Base-by-base conservation (phyloP, 2,797 vertebrate genomes). In the Semotilus atromaculatus region DNA sequence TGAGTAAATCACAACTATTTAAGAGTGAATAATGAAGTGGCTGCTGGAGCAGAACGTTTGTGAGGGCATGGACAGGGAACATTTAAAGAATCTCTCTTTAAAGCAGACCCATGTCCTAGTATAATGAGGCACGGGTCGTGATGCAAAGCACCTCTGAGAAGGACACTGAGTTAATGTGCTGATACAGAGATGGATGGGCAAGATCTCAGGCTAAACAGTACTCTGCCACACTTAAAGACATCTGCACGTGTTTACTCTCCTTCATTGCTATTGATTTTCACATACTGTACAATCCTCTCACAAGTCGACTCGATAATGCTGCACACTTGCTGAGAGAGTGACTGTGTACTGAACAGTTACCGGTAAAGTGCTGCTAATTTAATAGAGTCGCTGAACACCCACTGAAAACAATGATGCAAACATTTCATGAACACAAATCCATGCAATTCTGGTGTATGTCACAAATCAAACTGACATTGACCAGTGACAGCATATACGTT, bases 241-340 rank as follows among this genome's bases (percentile, higher is more conserved):
- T 89, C 89, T 88, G 86, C 90, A 86, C 84, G 84, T 90, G 87
- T 93, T 94, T 92, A 92, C 88, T 91, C 86, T 89, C 78, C 76
- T 90, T 91, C 90, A 90, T 87, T 94, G 92, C 91, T 93, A 93
- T 91, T 91, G 92, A 94, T 94, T 95, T 93, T 91, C 89, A 87
- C 87, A 91, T 90, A 89, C 87, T 82, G 90, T 85, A 89, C 74
- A 87, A 92, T 92, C 89, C 93, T 88, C 87, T 91, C 91, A 86
- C 89, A 91, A 91, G 86, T 88, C 82, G 84, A 92, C 87, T 64
- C 11, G 91, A 91, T 88, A 89, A 93, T 89, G 90, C 88, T 89
- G 90, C 88, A 91, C 83, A 88, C 87, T 92, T 91, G 91, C 90
- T 90, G 89, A 88, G 84, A 92, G 92, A 48, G 29, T 64, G 60